Evolutionary conservation across 2,888 invertebrate genomes (phyloP).

Genomic region (Acleris sparsana): DNA sequence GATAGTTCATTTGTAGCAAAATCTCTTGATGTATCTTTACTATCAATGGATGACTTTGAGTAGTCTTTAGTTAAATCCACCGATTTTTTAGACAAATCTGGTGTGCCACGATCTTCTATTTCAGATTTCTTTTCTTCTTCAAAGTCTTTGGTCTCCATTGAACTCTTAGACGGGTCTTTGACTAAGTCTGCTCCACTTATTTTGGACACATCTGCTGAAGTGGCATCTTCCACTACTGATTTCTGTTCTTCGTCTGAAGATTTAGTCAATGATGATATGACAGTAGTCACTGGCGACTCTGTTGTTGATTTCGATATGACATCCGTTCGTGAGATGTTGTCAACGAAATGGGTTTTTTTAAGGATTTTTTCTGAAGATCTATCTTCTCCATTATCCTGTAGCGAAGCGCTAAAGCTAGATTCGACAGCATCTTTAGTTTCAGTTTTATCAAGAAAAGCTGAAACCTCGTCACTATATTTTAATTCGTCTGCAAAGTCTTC

Average conservation of each 20-base stretch:
- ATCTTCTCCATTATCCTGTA: conserved; percentile 49
- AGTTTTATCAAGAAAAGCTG: conserved; percentile 42
- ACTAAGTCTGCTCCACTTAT: conserved; percentile 75
- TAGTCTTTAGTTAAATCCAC: conserved; percentile 77
- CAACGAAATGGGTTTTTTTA: conserved; percentile 65
- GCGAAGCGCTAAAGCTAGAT: conserved; percentile 50
- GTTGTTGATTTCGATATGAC: conserved; percentile 76
- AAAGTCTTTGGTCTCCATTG: conserved; percentile 72
- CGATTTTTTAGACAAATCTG: conserved; percentile 78
- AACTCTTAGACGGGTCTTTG: conserved; percentile 75
- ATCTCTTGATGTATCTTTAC: conserved; percentile 78
- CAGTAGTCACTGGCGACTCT: conserved; percentile 78
- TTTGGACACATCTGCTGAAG: conserved; percentile 77
- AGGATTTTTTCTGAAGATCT: conserved; percentile 51
- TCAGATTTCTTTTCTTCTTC: conserved; percentile 68
- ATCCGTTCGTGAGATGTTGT: conserved; percentile 63
- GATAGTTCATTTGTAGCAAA: conserved; percentile 79
- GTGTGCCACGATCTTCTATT: conserved; percentile 71
- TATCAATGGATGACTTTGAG: conserved; percentile 78
- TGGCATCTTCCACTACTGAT: conserved; percentile 74
- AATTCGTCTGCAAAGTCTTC: conserved; percentile 70
- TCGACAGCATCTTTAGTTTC: conserved; percentile 46
- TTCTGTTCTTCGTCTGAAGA: conserved; percentile 78
- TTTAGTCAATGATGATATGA: conserved; percentile 74
- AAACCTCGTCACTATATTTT: conserved; percentile 54